phyloP scores from a whole-genome alignment of 2,888 invertebrate species.

The Ceramica pisi region DNA sequence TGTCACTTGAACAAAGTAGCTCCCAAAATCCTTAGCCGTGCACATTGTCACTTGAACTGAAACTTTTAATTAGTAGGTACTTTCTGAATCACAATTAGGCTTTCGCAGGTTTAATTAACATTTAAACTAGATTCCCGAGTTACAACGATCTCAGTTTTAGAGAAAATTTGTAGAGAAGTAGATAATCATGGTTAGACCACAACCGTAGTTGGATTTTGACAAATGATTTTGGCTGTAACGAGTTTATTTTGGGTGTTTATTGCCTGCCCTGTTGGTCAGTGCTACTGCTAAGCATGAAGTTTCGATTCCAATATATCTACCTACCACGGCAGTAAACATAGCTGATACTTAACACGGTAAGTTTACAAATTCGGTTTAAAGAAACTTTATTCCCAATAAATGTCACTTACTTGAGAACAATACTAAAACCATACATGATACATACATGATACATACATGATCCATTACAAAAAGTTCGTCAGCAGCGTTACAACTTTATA shows the following conservation, averaged over 20 bases:
- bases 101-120: constrained; percentile 38
- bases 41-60: constrained; percentile 18
- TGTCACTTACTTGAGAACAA: too few species aligned
- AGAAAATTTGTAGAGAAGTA: background rate
- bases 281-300: too few species aligned
- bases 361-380: too few species aligned
- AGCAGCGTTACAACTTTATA: too few species aligned
- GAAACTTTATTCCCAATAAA: too few species aligned
- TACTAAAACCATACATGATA: too few species aligned
- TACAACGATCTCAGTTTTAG: background rate
- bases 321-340: background rate
- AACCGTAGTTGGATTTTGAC: background rate
- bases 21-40: constrained; percentile 4
- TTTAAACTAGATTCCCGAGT: constrained; percentile 10
- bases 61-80: constrained; percentile 38
- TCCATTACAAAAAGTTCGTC: too few species aligned
- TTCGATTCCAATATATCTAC: too few species aligned
- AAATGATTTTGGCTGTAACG: background rate
- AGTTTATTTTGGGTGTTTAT: background rate
- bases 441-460: too few species aligned
- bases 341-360: background rate
- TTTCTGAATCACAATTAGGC: constrained; percentile 43
- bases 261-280: too few species aligned
- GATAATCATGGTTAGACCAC: background rate
- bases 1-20: constrained; percentile 5